Evolutionary conservation across 2,888 invertebrate genomes (phyloP).

Genomic region (Chloroclysta siterata): DNA sequence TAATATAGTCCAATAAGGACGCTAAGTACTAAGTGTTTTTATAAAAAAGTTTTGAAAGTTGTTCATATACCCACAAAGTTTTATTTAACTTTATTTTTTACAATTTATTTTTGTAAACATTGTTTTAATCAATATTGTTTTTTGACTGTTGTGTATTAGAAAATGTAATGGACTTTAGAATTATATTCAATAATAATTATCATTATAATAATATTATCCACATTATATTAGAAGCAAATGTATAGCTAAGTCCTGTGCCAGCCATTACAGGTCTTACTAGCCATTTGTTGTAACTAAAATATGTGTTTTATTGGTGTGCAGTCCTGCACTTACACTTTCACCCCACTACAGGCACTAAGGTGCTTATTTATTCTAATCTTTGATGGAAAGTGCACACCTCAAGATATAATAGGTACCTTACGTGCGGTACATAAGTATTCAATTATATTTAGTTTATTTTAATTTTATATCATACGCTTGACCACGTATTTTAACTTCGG

Average conservation of each 20-base stretch:
- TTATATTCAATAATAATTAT: constrained; percentile 36
- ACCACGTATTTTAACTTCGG: too few relatives aligned
- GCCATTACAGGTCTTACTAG: constrained; percentile 76
- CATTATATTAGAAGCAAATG: constrained; percentile 61
- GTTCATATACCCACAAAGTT: constrained; percentile 78
- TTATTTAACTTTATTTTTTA: constrained; percentile 34
- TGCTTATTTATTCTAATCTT: too few relatives aligned
- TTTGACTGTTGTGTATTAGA: constrained; percentile 46
- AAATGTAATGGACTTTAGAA: constrained; percentile 47
- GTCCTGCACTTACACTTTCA: too few relatives aligned
- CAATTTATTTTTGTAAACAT: constrained; percentile 40
- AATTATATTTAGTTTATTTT: too few relatives aligned
- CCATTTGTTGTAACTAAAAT: constrained; percentile 63
- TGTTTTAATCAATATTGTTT: constrained; percentile 42
- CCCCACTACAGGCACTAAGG: too few relatives aligned
- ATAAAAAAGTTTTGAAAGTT: constrained; percentile 68
- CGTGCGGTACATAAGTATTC: too few relatives aligned
- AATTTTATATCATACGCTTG: too few relatives aligned
- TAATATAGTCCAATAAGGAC: constrained; percentile 32
- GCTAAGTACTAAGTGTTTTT: constrained; percentile 60
- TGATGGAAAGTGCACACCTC: too few relatives aligned
- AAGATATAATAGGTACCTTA: too few relatives aligned
- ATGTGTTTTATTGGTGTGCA: constrained; percentile 51
- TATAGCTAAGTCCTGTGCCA: constrained; percentile 68
- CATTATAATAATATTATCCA: neutral